A percentile compares a stretch with the other conserved stretches of the same genome.
Conservation (phyloP, 2,797 vertebrate species). For the Myripristis jacobus region DNA sequence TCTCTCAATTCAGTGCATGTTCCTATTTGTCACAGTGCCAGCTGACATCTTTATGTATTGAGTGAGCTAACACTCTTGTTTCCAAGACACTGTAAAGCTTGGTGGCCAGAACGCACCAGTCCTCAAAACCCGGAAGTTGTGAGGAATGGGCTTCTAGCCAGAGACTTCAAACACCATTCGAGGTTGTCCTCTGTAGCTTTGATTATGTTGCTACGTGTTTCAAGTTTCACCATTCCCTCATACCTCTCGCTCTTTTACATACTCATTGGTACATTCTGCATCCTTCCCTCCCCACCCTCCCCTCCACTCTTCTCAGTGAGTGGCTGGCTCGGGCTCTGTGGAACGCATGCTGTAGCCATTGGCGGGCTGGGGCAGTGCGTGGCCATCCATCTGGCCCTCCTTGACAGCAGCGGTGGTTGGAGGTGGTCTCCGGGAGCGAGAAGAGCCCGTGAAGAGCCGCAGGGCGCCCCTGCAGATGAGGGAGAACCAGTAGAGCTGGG, state of each 20-base stretch:
- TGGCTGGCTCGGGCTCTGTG: conserved; percentile 74
- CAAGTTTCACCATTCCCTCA: conserved; percentile 61
- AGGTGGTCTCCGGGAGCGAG: conserved; percentile 72
- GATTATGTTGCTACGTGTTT: conserved; percentile 61
- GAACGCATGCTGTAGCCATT: conserved; percentile 82
- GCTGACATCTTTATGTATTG: conserved; percentile 74
- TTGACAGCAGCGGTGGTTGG: conserved; percentile 49
- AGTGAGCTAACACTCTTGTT: conserved; percentile 52
- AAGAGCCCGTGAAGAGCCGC: conserved; percentile 81
- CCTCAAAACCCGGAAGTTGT: conserved; percentile 13
- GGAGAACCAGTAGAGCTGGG: conserved; percentile 94
- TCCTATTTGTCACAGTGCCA: conserved; percentile 71
- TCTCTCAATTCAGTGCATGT: conserved; percentile 73
- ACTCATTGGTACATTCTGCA: conserved; percentile 75
- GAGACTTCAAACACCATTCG: conserved; percentile 65
- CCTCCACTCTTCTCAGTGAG: conserved; percentile 76
- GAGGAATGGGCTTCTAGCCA: conserved; percentile 37
- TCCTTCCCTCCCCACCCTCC: conserved; percentile 27
- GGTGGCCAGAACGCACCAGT: neutral
- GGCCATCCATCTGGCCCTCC: conserved; percentile 69
- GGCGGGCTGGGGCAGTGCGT: conserved; percentile 71
- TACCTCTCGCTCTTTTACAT: conserved; percentile 61
- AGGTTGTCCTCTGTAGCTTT: conserved; percentile 64
- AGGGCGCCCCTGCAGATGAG: conserved; percentile 91
- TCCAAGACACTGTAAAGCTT: conserved; percentile 50